Percentiles rank a stretch among this genome's conserved stretches.
Evolutionary conservation across 1,140 invertebrate genomes (phyloP).

Genomic region (Musca vetustissima): DNA sequence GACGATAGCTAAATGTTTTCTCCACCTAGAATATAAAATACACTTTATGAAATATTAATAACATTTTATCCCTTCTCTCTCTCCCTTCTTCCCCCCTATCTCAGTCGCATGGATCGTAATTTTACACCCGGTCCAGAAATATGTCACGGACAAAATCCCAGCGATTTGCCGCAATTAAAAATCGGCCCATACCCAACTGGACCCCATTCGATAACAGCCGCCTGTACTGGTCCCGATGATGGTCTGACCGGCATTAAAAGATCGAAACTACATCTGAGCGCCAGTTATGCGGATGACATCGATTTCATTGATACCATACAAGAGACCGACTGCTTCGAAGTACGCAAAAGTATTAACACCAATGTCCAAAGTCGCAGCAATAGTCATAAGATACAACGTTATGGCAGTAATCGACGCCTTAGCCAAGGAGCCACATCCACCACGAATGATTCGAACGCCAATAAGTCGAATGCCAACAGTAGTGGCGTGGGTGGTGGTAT

Average conservation of each 20-base stretch:
- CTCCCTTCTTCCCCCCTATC: slow-evolving; percentile 13
- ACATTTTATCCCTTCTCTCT: background rate
- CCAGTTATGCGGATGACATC: slow-evolving; percentile 66
- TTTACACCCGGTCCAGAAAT: slow-evolving; percentile 58
- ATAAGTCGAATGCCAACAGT: slow-evolving; percentile 29
- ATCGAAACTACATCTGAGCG: slow-evolving; percentile 66
- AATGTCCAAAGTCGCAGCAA: slow-evolving; percentile 17
- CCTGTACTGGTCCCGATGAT: slow-evolving; percentile 75
- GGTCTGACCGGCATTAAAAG: slow-evolving; percentile 74
- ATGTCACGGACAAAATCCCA: slow-evolving; percentile 66
- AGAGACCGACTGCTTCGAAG: slow-evolving; percentile 59
- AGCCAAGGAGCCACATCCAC: slow-evolving; percentile 31
- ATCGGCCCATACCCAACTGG: slow-evolving; percentile 60
- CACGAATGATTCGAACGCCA: slow-evolving; percentile 34
- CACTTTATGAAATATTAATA: background rate
- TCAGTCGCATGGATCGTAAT: slow-evolving; percentile 46
- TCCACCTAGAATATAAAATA: too few species aligned
- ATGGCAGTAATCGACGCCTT: slow-evolving; percentile 31
- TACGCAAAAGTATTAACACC: slow-evolving; percentile 47
- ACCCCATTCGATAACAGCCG: slow-evolving; percentile 62
- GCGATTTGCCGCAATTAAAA: slow-evolving; percentile 64
- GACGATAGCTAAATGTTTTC: too few species aligned
- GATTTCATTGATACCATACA: slow-evolving; percentile 74
- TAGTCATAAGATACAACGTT: slow-evolving; percentile 29
- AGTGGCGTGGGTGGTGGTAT: slow-evolving; percentile 26